Evolutionary conservation across 35 echinoderm and acorn worm genomes (phyloP).

Genomic region (Acanthaster planci): DNA sequence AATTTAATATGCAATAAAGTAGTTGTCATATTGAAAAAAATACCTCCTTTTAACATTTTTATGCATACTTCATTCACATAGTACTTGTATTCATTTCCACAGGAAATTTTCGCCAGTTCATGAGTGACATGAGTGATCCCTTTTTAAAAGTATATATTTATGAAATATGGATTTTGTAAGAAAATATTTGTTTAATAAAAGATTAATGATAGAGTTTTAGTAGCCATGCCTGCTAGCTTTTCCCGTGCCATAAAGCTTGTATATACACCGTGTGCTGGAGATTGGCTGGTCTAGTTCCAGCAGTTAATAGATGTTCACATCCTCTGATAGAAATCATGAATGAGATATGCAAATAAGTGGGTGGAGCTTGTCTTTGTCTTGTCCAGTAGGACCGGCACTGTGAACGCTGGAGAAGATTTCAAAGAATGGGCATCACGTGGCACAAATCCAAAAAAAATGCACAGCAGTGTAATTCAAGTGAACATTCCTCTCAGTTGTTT

Average conservation of each 20-base stretch:
- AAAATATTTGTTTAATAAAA: not conserved
- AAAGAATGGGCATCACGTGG: too few species aligned
- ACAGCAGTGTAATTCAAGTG: too few species aligned
- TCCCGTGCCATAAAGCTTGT: not conserved
- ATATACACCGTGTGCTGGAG: not conserved
- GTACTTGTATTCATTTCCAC: too few species aligned
- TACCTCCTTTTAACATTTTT: too few species aligned
- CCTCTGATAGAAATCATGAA: not conserved
- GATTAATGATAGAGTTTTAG: not conserved
- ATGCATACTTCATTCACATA: too few species aligned
- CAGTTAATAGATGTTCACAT: not conserved
- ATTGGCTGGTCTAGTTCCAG: constrained; percentile 18
- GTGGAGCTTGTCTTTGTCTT: not conserved
- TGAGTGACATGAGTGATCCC: not conserved
- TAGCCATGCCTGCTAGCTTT: not conserved
- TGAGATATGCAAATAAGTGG: constrained; percentile 17
- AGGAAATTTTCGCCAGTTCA: too few species aligned
- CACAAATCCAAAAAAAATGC: too few species aligned
- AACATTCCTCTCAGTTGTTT: too few species aligned
- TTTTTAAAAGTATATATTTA: constrained; percentile 27
- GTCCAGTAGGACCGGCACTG: too few species aligned
- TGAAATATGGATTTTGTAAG: constrained; percentile 16
- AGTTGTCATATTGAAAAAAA: too few species aligned
- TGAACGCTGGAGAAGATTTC: too few species aligned
- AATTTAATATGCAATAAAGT: too few species aligned